A percentile compares a stretch with the other conserved stretches of the same genome.
These are phyloP conservation scores for Macroramphosus scolopax DNA, from an alignment of 2,797 vertebrate species.

Conservation along the genomic window DNA sequence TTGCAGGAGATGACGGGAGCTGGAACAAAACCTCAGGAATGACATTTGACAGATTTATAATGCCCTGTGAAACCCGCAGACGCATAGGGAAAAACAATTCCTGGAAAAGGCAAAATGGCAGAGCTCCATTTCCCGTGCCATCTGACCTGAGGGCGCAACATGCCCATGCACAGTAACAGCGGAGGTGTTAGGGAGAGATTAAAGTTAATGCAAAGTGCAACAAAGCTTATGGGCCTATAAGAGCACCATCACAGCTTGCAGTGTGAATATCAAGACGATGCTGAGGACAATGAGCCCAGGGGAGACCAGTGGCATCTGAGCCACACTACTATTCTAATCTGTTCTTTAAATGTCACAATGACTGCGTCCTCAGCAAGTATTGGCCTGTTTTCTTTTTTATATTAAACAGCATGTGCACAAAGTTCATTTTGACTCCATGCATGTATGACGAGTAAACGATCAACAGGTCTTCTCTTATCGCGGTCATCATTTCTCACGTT, in stretches of 20 bases:
- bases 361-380: constrained; percentile 15
- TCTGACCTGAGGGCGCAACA: constrained; percentile 40
- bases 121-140: constrained; percentile 35
- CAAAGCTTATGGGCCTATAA: too few species aligned
- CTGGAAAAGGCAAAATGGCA: constrained; percentile 60
- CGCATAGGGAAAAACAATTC: constrained; percentile 60
- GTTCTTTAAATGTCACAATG: too few species aligned
- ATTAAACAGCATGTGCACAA: constrained; percentile 37
- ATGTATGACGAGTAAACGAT: too few species aligned
- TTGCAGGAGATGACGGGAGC: constrained; percentile 38
- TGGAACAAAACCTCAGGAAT: constrained; percentile 59
- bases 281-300: too few species aligned
- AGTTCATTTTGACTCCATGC: constrained; percentile 23
- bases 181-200: constrained; percentile 20
- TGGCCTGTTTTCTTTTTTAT: constrained; percentile 42
- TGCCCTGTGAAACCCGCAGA: constrained; percentile 52
- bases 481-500: too few species aligned
- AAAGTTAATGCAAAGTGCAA: constrained; percentile 12
- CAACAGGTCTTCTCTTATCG: too few species aligned
- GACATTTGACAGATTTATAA: constrained; percentile 60
- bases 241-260: too few species aligned
- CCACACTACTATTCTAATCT: too few species aligned
- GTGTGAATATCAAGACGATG: too few species aligned
- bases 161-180: constrained; percentile 43
- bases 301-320: too few species aligned